Conservation (phyloP, 2,113 vertebrate genomes). For the Chaetura pelagica region DNA sequence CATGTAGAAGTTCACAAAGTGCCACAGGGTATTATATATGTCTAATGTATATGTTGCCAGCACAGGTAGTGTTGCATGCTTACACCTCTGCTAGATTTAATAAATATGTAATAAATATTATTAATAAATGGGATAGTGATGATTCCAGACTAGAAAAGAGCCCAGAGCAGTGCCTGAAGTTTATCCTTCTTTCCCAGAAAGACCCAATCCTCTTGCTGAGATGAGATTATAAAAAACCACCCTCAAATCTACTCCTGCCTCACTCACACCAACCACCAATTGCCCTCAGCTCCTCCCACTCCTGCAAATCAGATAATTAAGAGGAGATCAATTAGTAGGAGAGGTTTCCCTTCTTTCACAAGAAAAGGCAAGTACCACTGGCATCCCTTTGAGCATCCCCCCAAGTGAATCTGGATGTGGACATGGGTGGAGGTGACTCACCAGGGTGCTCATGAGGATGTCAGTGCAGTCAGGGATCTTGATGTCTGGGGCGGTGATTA, state of each 20-base stretch:
- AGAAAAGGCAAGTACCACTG: background rate
- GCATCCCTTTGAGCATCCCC: background rate
- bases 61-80: background rate
- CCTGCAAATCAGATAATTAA: background rate
- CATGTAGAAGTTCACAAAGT: background rate
- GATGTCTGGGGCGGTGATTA: slow-evolving; percentile 50
- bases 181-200: background rate
- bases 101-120: background rate
- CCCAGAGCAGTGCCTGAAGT: background rate
- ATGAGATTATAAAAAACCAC: background rate
- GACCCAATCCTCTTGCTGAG: background rate
- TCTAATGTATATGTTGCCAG: background rate
- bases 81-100: background rate
- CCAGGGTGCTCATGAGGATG: slow-evolving; percentile 86
- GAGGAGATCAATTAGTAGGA: background rate
- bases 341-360: background rate
- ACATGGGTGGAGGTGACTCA: slow-evolving; percentile 51
- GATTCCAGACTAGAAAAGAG: background rate
- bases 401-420: fast-evolving
- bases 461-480: slow-evolving; percentile 76
- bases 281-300: background rate
- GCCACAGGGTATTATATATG: background rate
- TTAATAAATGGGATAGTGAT: background rate
- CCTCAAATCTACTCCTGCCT: background rate
- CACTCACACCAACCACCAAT: background rate